phyloP scores from a whole-genome alignment of 2,797 vertebrate genomes.

The Hydrolagus colliei region DNA sequence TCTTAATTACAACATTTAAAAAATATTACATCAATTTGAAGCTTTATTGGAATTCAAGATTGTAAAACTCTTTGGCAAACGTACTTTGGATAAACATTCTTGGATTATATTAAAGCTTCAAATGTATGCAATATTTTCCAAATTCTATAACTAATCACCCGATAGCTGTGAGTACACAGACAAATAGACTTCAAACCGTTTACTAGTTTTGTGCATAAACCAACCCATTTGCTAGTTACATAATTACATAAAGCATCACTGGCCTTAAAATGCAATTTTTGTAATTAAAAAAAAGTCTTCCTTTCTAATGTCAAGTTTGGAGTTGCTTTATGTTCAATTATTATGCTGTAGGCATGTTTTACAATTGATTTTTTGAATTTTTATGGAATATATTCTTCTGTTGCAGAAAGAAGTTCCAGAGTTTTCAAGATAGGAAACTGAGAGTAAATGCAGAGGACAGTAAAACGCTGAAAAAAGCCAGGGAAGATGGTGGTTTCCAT shows the following conservation, averaged over 20 bases:
- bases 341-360: not conserved
- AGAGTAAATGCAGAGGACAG: constrained; percentile 80
- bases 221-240: no score
- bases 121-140: not conserved
- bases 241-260: no score
- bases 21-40: not conserved
- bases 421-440: constrained; percentile 89
- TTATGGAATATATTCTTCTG: constrained; percentile 13
- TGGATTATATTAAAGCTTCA: not conserved
- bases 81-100: not conserved
- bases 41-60: not conserved
- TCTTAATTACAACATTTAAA: not conserved
- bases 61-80: not conserved
- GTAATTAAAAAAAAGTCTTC: no score
- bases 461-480: constrained; percentile 73
- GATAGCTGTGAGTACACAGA: not conserved
- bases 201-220: no score
- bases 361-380: no score
- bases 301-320: no score
- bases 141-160: not conserved
- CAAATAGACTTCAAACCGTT: no score
- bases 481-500: constrained; percentile 83
- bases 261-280: no score
- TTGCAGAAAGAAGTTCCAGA: constrained; percentile 94
- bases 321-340: not conserved